Conservation (phyloP, 2,888 invertebrate genomes). For the Dolichomitus sp. region DNA sequence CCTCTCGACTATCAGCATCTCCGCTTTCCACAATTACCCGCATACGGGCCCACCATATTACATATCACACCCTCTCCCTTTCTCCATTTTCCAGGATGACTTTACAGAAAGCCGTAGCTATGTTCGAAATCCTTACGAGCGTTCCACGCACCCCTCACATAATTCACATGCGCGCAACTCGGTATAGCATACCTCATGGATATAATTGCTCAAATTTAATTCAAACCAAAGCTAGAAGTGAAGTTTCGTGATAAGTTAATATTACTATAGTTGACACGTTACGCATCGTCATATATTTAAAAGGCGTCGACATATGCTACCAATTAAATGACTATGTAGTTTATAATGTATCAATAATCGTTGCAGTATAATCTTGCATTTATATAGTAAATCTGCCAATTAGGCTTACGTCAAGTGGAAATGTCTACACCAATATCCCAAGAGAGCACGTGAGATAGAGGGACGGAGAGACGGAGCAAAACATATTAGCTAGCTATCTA, state of each 20-base stretch:
- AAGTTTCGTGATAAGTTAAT: constrained; percentile 2
- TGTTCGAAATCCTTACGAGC: constrained; percentile 24
- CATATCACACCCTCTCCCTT: constrained; percentile 18
- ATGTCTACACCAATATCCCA: constrained; percentile 1
- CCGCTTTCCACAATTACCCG: constrained; percentile 45
- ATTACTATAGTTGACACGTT: constrained; percentile 7
- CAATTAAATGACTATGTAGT: not conserved
- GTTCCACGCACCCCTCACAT: constrained; percentile 2
- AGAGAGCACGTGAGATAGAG: not conserved
- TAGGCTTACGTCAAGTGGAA: not conserved
- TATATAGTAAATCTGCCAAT: not conserved
- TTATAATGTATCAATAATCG: not conserved
- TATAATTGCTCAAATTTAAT: constrained; percentile 38
- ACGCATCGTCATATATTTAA: constrained; percentile 1
- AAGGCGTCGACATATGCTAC: not conserved
- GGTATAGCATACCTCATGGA: not conserved
- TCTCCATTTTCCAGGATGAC: constrained; percentile 13
- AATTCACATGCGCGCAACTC: constrained; percentile 16
- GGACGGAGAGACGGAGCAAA: not conserved
- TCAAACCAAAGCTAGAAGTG: constrained; percentile 2
- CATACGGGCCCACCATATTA: constrained; percentile 44
- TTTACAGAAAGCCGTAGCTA: constrained; percentile 1
- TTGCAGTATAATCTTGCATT: not conserved
- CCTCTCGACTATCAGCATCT: constrained; percentile 45
- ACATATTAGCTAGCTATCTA: constrained; percentile 3